Base-by-base conservation (phyloP, 2,888 invertebrate species). In the Agonum fuliginosum region DNA sequence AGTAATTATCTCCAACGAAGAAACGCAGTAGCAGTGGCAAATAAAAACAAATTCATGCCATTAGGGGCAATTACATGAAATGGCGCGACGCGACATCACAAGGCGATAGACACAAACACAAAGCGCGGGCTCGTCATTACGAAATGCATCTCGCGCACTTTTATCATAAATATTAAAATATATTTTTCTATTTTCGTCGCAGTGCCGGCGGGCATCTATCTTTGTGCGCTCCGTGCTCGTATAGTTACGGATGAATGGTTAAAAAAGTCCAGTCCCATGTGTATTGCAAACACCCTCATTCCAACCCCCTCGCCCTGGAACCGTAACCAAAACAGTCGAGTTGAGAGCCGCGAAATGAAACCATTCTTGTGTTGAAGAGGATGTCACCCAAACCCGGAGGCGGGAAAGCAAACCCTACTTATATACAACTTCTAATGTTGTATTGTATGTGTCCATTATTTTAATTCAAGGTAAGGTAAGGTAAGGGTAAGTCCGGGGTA, bases 101-200 rank as follows among this genome's bases (percentile, higher is more conserved):
- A 46, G 4, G n/a, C n/a, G n/a, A 41, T 41, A 3, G 41, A 41
- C 41, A n/a, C 41, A 41, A 12, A 10, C 14, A 19, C 58, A 62
- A 67, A 67, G 41, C 65, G 20, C 17, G 19, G 67, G 46, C 17
- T 6, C 41, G 14, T 67, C 67, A 67, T 67, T 67, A 67, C 43
- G 37, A 65, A 65, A 65, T 67, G 67, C 67, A 67, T n/a, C 17
- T 3, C 12, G 17, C 3, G 10, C 46, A 22, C 24, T 67, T 41
- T 22, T 27, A 27, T 24, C 70, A 51, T 76, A 79, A 80, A 80
- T 79, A 80, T 78, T 79, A 80, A 80, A 80, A 80, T 79, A 80
- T 80, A 78, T 71, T 79, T 78, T 80, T 71, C 79, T 78, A 79
- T 80, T 79, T 80, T 62, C 67, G 69, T 72, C 76, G 30, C 30